Base-by-base conservation (phyloP, 2,888 invertebrate species). In the Opisthograptis luteolata region DNA sequence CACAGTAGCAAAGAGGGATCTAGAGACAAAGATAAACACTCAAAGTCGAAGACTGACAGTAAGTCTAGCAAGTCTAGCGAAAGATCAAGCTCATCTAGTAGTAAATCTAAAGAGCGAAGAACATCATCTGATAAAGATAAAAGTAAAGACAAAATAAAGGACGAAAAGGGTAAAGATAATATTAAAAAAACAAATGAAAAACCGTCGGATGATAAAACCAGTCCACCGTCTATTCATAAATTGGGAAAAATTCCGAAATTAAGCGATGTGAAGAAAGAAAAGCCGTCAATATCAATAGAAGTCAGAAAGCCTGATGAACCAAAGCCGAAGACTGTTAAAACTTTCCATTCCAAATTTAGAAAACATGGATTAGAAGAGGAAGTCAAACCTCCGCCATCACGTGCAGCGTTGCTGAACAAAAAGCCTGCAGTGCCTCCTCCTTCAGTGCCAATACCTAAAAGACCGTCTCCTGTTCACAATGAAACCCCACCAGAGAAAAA, bases 301-400 rank as follows among this genome's bases (percentile, higher is more conserved):
- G 93, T 94, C 44, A 91, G 96, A 53, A 95, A 95, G 81, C 92
- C 92, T 52, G 94, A 94, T 60, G 92, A 94, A 40, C 92, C 93
- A 7, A 93, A 97, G 68, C 95, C 96, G 2, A 97, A 97, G 86
- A 98, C 98, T 25, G 98, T 97, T 0, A 98, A 98, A 92, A 95
- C 96, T 9, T 97, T 95, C 78, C 94, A 97, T 83, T 96, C 97
- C 0, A 97, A 96, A 86, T 97, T 98, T 90, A 93, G 98, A 61
- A 97, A 97, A 37, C 97, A 97, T 68, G 98, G 97, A 24, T 84
- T 98, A 42, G 96, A 96, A 74, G 97, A 97, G 79, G 96, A 96
- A 86, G 93, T 94, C 0, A 96, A 96, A 70, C 96, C 96, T n/a
- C 96, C 97, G 8, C 95, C 95, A 1, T 95, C 96, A 2, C 91